Base-by-base conservation (phyloP, 2,797 vertebrate genomes). In the Propithecus perrieri region DNA sequence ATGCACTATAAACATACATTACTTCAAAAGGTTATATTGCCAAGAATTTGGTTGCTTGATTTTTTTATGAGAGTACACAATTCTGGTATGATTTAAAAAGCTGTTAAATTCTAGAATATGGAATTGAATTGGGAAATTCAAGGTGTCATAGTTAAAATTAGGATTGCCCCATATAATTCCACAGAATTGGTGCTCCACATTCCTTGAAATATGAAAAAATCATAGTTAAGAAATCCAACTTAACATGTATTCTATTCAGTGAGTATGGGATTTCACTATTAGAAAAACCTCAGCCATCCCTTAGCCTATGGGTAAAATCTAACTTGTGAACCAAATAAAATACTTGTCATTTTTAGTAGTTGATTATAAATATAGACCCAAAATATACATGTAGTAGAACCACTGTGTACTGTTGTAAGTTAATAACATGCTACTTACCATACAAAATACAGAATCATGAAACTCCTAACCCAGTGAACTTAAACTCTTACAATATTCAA, bases 51-150 rank as follows among this genome's bases (percentile, higher is more conserved):
- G n/a, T 85, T 93, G 38, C 65, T 50, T 65, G 38, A 55, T 78
- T 90, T 90, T 90, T 96, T 94, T 84, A 57, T 95, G 43, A 79
- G 50, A 85, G 22, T 93, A 83, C 12, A 38, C 48, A 57, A 2
- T 74, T 96, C 57, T 93, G 30, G n/a, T 78, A 46, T 96, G 65
- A 90, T 85, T 95, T 91, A 48, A 90, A 81, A 91, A 94, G 65
- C 57, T 67, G 22, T 57, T 95, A 79, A 83, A 18, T 87, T 91
- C 78, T 84, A 93, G 79, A 92, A 63, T 80, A 46, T 95, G 41
- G n/a, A 90, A 71, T 81, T 88, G 30, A 6, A 20, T 63, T 41
- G 26, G 41, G 85, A 95, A 79, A 46, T 24, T 87, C 24, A 88
- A 80, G 46, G 46, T 84, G 5, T 80, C 38, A 33, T 93, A 30